These are phyloP conservation scores for Trididemnum clinides DNA, from an alignment of 23 tunicate genomes.

Conservation along the genomic window DNA sequence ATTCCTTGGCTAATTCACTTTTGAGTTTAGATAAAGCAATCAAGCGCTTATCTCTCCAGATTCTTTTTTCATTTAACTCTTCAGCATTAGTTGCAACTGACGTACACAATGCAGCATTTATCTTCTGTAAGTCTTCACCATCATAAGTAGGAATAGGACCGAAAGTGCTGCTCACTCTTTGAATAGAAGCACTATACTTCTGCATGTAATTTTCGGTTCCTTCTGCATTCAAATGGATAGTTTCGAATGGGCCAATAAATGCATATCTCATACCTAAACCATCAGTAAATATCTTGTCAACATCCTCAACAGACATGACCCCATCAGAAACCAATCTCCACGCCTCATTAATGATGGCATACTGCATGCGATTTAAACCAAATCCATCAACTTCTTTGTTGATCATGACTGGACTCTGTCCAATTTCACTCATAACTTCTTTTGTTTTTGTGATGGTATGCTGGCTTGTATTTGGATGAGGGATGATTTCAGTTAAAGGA, in stretches of 20 bases:
- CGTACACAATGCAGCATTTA: slow-evolving; percentile 41
- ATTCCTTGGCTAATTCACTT: slow-evolving; percentile 8
- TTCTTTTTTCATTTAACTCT: slow-evolving; percentile 48
- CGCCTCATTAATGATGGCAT: slow-evolving; percentile 81
- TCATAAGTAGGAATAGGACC: slow-evolving; percentile 82
- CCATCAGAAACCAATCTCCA: slow-evolving; percentile 93
- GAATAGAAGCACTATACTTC: slow-evolving; percentile 72
- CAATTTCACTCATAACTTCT: slow-evolving; percentile 75
- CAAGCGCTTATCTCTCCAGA: slow-evolving; percentile 80
- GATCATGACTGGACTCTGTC: slow-evolving; percentile 76
- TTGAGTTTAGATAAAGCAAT: slow-evolving; percentile 84
- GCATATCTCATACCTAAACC: slow-evolving; percentile 96
- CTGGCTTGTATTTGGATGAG: slow-evolving; percentile 75
- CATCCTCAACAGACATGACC: slow-evolving; percentile 86
- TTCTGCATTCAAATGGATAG: slow-evolving; percentile 97
- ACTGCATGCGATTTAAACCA: slow-evolving; percentile 87
- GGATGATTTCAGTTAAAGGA: slow-evolving; percentile 91
- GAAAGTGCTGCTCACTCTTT: slow-evolving; percentile 68
- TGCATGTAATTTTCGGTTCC: slow-evolving; percentile 88
- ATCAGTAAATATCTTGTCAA: slow-evolving; percentile 80
- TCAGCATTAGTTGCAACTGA: slow-evolving; percentile 57
- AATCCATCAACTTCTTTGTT: slow-evolving; percentile 92
- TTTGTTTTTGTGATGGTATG: slow-evolving; percentile 36
- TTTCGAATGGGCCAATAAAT: slow-evolving; percentile 96
- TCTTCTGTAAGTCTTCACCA: slow-evolving; percentile 40